Percentiles rank a stretch among this genome's conserved stretches.
Conservation (phyloP, 2,888 invertebrate species). For the Phytoseiulus persimilis region DNA sequence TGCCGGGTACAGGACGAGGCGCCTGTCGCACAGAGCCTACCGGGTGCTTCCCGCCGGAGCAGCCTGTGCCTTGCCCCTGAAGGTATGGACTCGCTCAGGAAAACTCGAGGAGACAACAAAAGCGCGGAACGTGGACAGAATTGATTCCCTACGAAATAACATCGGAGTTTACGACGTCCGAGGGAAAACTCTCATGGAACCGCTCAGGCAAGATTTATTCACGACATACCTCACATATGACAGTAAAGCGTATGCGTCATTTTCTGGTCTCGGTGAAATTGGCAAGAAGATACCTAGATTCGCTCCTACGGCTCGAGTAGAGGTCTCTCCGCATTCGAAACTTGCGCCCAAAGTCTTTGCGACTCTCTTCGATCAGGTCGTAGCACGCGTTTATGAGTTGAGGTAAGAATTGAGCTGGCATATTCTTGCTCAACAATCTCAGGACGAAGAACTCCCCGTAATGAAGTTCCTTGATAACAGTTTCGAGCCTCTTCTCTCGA, state of each 20-base stretch:
- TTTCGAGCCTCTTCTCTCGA: background rate
- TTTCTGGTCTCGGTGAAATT: no score
- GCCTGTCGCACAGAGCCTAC: no score
- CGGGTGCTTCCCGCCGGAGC: no score
- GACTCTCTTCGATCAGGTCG: background rate
- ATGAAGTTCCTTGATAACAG: background rate
- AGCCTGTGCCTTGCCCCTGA: no score
- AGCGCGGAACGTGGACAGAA: no score
- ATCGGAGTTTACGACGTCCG: no score
- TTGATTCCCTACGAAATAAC: no score
- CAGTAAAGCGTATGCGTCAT: background rate
- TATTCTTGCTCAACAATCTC: constrained; percentile 15
- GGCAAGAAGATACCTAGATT: background rate
- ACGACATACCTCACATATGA: background rate
- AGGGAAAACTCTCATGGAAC: no score
- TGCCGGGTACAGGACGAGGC: no score
- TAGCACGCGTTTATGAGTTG: background rate
- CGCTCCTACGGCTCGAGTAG: background rate
- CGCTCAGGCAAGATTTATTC: background rate
- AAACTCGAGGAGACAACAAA: no score
- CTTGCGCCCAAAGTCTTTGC: background rate
- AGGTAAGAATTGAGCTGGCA: background rate
- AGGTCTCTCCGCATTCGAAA: background rate
- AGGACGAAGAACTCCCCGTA: constrained; percentile 27
- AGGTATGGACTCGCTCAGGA: no score